phyloP scores from a whole-genome alignment of 2,888 invertebrate species.

The Biston stratarius region DNA sequence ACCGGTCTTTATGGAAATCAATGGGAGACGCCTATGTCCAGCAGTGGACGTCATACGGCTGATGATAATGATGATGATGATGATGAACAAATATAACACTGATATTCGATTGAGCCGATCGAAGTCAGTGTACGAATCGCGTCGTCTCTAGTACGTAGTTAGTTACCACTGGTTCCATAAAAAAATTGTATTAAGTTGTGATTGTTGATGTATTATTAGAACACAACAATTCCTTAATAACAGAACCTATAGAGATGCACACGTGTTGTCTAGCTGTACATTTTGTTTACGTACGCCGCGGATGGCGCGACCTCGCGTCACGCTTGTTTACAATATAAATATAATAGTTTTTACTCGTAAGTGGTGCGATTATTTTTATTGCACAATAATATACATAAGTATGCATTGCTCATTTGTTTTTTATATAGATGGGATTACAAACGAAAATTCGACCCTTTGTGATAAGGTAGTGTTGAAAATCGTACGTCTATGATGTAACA shows the following conservation, averaged over 20 bases:
- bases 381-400: neutral
- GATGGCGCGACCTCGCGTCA: slow-evolving; percentile 7
- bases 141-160: too few species aligned
- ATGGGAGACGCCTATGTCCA: too few species aligned
- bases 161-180: too few species aligned
- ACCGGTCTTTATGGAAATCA: too few species aligned
- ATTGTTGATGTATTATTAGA: neutral
- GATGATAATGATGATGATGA: too few species aligned
- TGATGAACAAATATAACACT: too few species aligned
- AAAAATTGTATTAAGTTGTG: neutral
- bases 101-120: too few species aligned
- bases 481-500: neutral
- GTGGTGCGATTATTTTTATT: neutral
- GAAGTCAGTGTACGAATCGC: too few species aligned
- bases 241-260: neutral
- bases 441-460: neutral
- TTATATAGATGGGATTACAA: neutral
- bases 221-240: neutral
- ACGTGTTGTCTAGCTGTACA: neutral
- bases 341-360: neutral
- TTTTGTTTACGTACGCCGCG: neutral
- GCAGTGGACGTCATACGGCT: too few species aligned
- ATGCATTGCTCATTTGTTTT: neutral
- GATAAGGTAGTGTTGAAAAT: slow-evolving; percentile 5
- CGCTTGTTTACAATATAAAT: neutral